phyloP scores from a whole-genome alignment of 2,888 invertebrate genomes.

The Eupithecia insigniata region DNA sequence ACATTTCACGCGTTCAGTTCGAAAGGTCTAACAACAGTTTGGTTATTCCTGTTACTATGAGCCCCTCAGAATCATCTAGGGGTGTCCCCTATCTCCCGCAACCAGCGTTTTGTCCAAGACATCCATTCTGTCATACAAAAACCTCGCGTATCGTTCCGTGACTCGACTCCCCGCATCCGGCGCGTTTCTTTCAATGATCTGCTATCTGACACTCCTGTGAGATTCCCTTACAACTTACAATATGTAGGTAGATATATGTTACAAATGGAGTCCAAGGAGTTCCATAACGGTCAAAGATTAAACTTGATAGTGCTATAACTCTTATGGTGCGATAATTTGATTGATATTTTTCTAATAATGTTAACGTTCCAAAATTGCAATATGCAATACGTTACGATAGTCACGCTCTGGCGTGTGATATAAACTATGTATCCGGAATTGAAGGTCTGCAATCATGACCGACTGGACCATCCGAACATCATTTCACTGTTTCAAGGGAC shows the following conservation, averaged over 20 bases:
- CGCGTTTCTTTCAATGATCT: conserved; percentile 56
- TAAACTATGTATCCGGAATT: neutral
- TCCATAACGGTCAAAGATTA: neutral
- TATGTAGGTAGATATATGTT: conserved; percentile 21
- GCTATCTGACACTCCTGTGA: conserved; percentile 63
- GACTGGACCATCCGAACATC: neutral
- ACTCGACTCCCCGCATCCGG: conserved; percentile 65
- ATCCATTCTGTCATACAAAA: conserved; percentile 40
- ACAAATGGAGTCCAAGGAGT: neutral
- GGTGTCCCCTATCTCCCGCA: conserved; percentile 5
- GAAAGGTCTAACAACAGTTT: neutral
- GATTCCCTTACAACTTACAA: conserved; percentile 42
- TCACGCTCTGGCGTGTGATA: neutral
- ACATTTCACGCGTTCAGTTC: neutral
- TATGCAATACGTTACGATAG: neutral
- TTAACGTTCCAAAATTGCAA: neutral
- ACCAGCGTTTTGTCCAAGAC: conserved; percentile 24
- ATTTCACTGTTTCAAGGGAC: neutral
- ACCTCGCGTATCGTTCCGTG: conserved; percentile 57
- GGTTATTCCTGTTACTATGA: neutral
- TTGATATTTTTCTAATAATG: neutral
- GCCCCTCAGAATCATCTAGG: neutral
- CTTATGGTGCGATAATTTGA: neutral
- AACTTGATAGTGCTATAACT: neutral
- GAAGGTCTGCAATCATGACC: neutral